Evolutionary conservation across 2,113 vertebrate species (phyloP), one percentile per base, ranked within the genome.

Genomic region (Phalacrocorax aristotelis): DNA sequence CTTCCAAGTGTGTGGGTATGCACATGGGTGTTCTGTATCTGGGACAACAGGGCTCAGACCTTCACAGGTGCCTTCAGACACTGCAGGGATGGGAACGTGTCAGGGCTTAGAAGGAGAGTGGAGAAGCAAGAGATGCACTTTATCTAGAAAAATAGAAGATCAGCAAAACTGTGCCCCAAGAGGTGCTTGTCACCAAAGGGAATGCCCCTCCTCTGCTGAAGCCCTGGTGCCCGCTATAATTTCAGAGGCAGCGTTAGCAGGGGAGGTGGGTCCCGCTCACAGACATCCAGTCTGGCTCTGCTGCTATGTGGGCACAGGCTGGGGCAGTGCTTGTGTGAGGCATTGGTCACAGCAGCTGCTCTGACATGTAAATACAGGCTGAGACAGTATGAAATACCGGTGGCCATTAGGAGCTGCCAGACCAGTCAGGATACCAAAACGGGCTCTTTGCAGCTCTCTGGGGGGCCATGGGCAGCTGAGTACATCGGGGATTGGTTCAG

Each of bases 341-440:
- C 80, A 55, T 18, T n/a, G 48, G 69, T 85, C 51, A 6, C 52
- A 21, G 54, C 34, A 26, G 51, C 71, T 8, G 19, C 76, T 61
- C 87, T 22, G 68, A 52, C n/a, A 3, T 83, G 92, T 68, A 70
- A 96, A 89, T 36, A 78, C 69, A 48, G 75, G 18, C 62, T 61
- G 61, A 58, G 90, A 54, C 74, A 55, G 17, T 10, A 36, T 79
- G 84, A 95, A 91, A 93, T 81, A 91, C 42, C 8, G 71, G 46
- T 23, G 89, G 94, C 85, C 62, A 40, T 55, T 61, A 58, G 69
- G 76, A 80, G 74, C 81, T 83, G 90, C 55, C 90, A 87, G 40
- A 64, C 83, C 49, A 29, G 57, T 29, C 83, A 86, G 84, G 74
- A 74, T 48, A 81, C 42, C 36, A 36, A 54, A 29, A 70, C 46